Evolutionary conservation across 2,888 invertebrate species (phyloP).

Genomic region (Diabrotica balteata): DNA sequence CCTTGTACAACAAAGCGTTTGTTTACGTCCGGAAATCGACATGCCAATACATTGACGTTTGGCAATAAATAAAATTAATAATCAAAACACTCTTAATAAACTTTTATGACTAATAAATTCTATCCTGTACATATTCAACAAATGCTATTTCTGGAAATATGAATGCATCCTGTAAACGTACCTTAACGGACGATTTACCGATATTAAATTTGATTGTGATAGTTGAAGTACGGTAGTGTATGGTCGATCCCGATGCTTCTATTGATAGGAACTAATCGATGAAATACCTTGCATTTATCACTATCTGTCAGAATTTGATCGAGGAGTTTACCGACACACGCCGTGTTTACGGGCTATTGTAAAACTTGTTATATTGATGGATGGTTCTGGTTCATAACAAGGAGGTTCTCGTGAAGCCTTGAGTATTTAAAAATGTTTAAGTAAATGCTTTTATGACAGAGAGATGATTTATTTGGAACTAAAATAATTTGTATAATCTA

Average conservation of each 20-base stretch:
- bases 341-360: slow-evolving; percentile 43
- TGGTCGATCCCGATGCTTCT: slow-evolving; percentile 36
- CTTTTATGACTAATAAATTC: no score
- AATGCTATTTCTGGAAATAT: background rate
- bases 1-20: no score
- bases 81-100: no score
- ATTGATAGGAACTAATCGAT: slow-evolving; percentile 45
- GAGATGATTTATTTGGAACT: no score
- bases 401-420: no score
- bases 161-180: slow-evolving; percentile 34
- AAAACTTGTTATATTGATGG: slow-evolving; percentile 42
- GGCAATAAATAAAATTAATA: no score
- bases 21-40: no score
- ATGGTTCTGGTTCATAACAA: slow-evolving; percentile 22
- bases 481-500: no score
- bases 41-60: no score
- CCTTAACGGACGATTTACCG: slow-evolving; percentile 33
- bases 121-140: no score
- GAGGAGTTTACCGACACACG: slow-evolving; percentile 42
- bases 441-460: no score
- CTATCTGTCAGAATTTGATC: slow-evolving; percentile 41
- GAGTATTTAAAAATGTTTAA: no score
- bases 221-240: slow-evolving; percentile 16
- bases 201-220: slow-evolving; percentile 15
- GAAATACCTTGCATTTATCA: slow-evolving; percentile 45